Percentiles rank a stretch among this genome's conserved stretches.
phyloP scores from a whole-genome alignment of 2,888 invertebrate species.

The Epicampocera succincta region DNA sequence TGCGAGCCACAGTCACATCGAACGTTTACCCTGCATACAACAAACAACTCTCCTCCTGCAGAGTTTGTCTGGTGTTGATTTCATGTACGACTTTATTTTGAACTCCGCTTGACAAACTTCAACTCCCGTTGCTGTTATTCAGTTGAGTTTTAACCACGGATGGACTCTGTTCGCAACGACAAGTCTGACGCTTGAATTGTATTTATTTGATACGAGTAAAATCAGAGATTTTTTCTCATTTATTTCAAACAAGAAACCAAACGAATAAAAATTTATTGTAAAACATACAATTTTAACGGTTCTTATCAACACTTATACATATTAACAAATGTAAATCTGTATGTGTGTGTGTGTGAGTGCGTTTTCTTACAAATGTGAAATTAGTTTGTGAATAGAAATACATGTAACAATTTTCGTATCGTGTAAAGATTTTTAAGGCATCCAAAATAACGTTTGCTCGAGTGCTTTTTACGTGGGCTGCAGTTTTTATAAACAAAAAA shows the following conservation, averaged over 20 bases:
- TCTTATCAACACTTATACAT: no score
- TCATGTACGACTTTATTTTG: not conserved
- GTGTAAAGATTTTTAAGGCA: slow-evolving; percentile 28
- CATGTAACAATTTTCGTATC: not conserved
- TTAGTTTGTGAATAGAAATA: not conserved
- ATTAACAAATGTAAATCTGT: no score
- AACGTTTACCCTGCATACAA: slow-evolving; percentile 17
- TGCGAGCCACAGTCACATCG: slow-evolving; percentile 2
- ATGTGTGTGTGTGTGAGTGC: no score
- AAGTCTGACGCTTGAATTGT: slow-evolving; percentile 38
- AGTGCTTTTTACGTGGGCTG: slow-evolving; percentile 55
- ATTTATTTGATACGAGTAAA: slow-evolving; percentile 3
- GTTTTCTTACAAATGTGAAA: no score
- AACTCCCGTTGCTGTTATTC: slow-evolving; percentile 61
- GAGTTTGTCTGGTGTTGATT: slow-evolving; percentile 10
- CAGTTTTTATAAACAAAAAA: slow-evolving; percentile 27
- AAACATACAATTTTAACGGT: no score
- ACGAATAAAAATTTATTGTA: no score
- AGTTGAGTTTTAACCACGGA: slow-evolving; percentile 70
- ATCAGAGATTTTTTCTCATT: not conserved
- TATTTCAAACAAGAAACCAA: no score
- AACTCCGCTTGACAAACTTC: slow-evolving; percentile 64
- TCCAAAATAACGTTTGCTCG: slow-evolving; percentile 15
- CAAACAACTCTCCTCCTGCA: slow-evolving; percentile 35
- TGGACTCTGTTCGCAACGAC: slow-evolving; percentile 46